A percentile compares a stretch with the other conserved stretches of the same genome.
Conservation (phyloP, 1,140 invertebrate genomes). For the Anastrepha ludens region DNA sequence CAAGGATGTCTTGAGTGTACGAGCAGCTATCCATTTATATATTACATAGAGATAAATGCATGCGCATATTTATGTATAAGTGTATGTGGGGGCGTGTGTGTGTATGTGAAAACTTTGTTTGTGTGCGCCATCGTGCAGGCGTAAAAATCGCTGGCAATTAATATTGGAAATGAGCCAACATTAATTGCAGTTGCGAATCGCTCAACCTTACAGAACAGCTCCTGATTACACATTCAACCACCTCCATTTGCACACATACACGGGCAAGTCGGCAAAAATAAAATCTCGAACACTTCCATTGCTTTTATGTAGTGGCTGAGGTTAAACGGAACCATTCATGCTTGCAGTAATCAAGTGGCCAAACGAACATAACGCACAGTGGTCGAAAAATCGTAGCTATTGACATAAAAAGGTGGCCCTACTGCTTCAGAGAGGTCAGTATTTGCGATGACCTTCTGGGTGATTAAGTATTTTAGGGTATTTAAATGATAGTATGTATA, state of each 20-base stretch:
- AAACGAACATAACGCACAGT: background rate
- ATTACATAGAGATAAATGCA: background rate
- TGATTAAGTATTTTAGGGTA: no score
- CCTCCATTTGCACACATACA: background rate
- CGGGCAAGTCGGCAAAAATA: no score
- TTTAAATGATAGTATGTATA: no score
- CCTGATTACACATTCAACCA: slow-evolving; percentile 12
- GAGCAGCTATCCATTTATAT: background rate
- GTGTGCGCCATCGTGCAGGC: background rate
- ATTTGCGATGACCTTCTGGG: no score
- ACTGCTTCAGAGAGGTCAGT: no score
- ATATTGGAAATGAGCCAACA: slow-evolving; percentile 49
- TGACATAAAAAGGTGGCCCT: no score
- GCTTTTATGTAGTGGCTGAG: background rate
- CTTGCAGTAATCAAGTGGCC: background rate
- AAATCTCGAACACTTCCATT: background rate
- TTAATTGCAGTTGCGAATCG: slow-evolving; percentile 44
- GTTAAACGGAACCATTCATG: background rate
- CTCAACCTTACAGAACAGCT: background rate
- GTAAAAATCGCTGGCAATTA: slow-evolving; percentile 42
- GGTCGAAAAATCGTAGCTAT: background rate
- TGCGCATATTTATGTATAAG: background rate
- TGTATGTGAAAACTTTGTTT: background rate
- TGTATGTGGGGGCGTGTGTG: background rate
- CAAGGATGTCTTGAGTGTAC: background rate